Conservation (phyloP, 1,140 invertebrate genomes). For the Danaus plexippus region DNA sequence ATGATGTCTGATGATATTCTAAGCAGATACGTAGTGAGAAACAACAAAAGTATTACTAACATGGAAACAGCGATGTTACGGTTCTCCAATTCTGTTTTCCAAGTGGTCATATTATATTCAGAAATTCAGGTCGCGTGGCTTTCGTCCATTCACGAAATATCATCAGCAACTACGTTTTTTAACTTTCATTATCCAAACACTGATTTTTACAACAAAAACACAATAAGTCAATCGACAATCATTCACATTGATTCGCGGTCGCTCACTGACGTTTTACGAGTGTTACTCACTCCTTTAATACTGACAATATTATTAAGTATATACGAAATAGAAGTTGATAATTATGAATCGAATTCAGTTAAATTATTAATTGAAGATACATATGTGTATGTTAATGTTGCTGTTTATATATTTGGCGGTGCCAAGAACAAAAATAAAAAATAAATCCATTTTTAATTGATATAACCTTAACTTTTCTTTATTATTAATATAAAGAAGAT, state of each 20-base stretch:
- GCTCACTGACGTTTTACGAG: slow-evolving; percentile 23
- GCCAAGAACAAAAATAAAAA: neutral
- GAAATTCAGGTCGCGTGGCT: slow-evolving; percentile 37
- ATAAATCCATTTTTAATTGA: neutral
- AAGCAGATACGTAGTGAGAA: slow-evolving; percentile 10
- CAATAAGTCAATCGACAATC: slow-evolving; percentile 34
- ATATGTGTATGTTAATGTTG: too few species aligned
- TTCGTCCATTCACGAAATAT: slow-evolving; percentile 36
- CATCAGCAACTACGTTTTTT: slow-evolving; percentile 46
- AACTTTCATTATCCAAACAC: slow-evolving; percentile 61
- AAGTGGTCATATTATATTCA: slow-evolving; percentile 49
- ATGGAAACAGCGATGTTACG: slow-evolving; percentile 62
- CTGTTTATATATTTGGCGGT: too few species aligned
- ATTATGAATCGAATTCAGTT: too few species aligned
- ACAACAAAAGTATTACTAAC: slow-evolving; percentile 49
- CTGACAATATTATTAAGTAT: too few species aligned
- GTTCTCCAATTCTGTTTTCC: slow-evolving; percentile 46
- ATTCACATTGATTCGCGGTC: slow-evolving; percentile 37
- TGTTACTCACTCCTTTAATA: slow-evolving; percentile 9
- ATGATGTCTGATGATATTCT: slow-evolving; percentile 7
- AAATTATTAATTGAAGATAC: too few species aligned
- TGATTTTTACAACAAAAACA: slow-evolving; percentile 56
- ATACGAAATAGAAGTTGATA: too few species aligned
- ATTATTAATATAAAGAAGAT: too few species aligned
- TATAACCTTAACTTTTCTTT: neutral